Percentiles rank a stretch among this genome's conserved stretches.
Conservation (phyloP, 2,888 invertebrate species). For the Ischnura elegans region DNA sequence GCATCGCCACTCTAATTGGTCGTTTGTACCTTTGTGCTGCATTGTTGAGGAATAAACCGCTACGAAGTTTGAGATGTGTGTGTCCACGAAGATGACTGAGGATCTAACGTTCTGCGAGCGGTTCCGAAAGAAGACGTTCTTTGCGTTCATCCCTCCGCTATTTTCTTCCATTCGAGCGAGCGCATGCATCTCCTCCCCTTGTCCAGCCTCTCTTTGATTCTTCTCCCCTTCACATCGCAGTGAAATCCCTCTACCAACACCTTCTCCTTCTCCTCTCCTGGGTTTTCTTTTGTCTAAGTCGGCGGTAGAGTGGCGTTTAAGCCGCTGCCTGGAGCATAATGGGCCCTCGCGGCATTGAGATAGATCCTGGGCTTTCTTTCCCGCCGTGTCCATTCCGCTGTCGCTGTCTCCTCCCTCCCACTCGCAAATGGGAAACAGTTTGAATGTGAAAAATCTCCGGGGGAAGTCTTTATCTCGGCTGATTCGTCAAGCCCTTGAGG, state of each 20-base stretch:
- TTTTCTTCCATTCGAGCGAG: not conserved
- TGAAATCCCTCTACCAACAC: not conserved
- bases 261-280: not conserved
- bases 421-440: not conserved
- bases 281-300: not conserved
- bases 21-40: too few species aligned
- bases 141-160: not conserved
- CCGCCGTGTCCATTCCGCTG: not conserved
- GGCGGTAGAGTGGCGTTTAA: constrained; percentile 22
- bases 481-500: constrained; percentile 33
- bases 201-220: not conserved
- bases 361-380: constrained; percentile 44
- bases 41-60: too few species aligned
- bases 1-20: too few species aligned
- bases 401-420: not conserved
- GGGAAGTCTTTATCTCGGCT: constrained; percentile 44
- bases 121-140: not conserved
- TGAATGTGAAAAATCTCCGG: constrained; percentile 46
- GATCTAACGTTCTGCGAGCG: not conserved
- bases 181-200: not conserved
- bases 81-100: too few species aligned
- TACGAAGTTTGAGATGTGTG: too few species aligned
- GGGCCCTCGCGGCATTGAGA: constrained; percentile 9
- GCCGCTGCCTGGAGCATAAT: constrained; percentile 20
- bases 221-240: not conserved